Base-by-base conservation (phyloP, 92 coral and sea anemone species). In the Montipora capitata region DNA sequence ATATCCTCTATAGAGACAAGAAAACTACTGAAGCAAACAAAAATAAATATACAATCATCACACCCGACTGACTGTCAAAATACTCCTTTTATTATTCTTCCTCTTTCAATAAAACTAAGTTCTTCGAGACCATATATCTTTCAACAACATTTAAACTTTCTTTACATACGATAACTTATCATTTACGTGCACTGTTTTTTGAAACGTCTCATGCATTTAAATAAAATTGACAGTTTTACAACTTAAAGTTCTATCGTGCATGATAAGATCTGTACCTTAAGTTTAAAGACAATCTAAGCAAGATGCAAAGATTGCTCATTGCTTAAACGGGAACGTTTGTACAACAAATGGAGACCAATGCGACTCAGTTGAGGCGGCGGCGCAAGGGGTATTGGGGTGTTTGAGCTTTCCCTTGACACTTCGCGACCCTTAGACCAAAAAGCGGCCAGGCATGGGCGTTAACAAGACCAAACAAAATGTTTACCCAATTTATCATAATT, bases 41-140 rank as follows among this genome's bases (percentile, higher is more conserved):
- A 27, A 27, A 27, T 27, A 27, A 27, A 27, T 27, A 27, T 27
- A 27, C 35, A 27, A 27, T 1, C 1, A 48, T 48, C 20, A 17
- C 7, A 18, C 8, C 7, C 59, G 2, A 40, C 6, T 73, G 79
- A 72, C 70, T 83, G 87, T 83, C 87, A 83, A 83, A 83, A 83
- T 83, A 83, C 87, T 83, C 80, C 87, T 83, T 82, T 83, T 51
- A 68, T 18, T 72, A 57, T 70, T 42, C 48, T 43, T 56, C 72
- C 49, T 83, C 87, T 72, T 27, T 83, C 56, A 72, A 83, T 83
- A 83, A 83, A 72, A 83, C 79, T 83, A 83, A 42, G 58, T 72
- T 71, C 56, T 72, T 71, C 87, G 11, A 3, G 48, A 44, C 87
- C 87, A 59, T 83, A 72, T 58, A 72, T 44, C 87, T 72, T 72